phyloP scores from a whole-genome alignment of 2,797 vertebrate species.

The Molossus alvarezi region DNA sequence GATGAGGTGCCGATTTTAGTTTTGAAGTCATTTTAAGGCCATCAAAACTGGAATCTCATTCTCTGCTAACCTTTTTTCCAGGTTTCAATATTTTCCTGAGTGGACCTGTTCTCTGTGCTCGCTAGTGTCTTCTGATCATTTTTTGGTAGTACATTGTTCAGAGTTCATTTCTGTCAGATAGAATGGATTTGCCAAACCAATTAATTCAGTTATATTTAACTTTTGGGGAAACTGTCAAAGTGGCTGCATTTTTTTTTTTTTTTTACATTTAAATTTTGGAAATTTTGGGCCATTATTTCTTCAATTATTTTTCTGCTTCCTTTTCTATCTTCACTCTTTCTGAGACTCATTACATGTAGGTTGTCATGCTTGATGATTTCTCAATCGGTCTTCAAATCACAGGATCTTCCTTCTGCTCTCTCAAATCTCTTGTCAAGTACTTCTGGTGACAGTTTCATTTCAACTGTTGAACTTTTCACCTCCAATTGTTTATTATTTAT shows the following conservation, averaged over 20 bases:
- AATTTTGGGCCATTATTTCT: background rate
- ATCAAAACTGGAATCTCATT: background rate
- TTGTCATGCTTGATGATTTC: too few relatives aligned
- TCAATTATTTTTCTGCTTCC: background rate
- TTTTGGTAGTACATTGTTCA: background rate
- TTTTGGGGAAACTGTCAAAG: background rate
- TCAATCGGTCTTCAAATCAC: background rate
- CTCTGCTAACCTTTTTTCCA: background rate
- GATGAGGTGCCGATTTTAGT: background rate
- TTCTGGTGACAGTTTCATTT: too few relatives aligned
- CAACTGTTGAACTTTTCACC: too few relatives aligned
- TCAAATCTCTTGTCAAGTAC: background rate
- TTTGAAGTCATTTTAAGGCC: background rate
- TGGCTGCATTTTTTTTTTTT: background rate
- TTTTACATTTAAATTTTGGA: background rate
- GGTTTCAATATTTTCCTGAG: background rate
- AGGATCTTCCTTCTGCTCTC: background rate
- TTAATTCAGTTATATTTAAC: background rate
- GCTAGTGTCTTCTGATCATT: background rate
- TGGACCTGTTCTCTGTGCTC: background rate
- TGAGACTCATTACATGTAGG: background rate
- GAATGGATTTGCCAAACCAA: background rate
- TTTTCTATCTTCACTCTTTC: background rate
- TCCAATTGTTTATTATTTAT: background rate
- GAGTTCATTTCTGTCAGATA: background rate